Evolutionary conservation across 1,140 invertebrate species (phyloP), one percentile per base, ranked within the genome.

Genomic region (Anastrepha obliqua): DNA sequence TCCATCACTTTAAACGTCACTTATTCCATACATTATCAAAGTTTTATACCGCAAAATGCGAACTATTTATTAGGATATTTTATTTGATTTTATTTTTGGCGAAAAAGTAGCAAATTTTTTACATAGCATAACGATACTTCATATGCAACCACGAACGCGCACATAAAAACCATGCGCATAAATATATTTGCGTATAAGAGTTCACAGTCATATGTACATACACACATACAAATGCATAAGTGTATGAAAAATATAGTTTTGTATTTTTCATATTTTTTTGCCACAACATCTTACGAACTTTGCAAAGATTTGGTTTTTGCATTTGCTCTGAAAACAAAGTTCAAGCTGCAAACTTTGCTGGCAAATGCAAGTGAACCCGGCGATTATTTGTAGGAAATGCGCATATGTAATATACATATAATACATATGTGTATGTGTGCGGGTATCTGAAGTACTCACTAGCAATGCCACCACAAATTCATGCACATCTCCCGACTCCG

Each of bases 271-370:
- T 58, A 81, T 29, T 55, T 81, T 55, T 81, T 55, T 55, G 9
- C 74, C 74, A 81, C 74, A 81, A 29, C 47, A 81, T 55, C 74
- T 51, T 81, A 58, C 47, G 17, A 81, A 81, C 74, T 55, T 58
- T 2, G 47, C 74, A 81, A 81, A 81, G 47, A 55, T 55, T 81
- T 47, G 44, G 74, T 51, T 55, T 81, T 81, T 55, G 44, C n/a
- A 13, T 58, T 55, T 55, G 47, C 20, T 20, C 15, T 3, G 47
- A 55, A 55, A 58, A 51, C 74, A 81, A 81, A 81, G 74, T 81
- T 81, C 74, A 81, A 55, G 17, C 47, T 7, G 47, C 74, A n/a
- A 81, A 81, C 64, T 67, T 67, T 67, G 29, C 29, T 67, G 17
- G 5, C 4, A n/a, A 42, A 29, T 74, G 42, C 42, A 74, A 81